Evolutionary conservation across 2,888 invertebrate species (phyloP).

Genomic region (Meliscaeva auricollis): DNA sequence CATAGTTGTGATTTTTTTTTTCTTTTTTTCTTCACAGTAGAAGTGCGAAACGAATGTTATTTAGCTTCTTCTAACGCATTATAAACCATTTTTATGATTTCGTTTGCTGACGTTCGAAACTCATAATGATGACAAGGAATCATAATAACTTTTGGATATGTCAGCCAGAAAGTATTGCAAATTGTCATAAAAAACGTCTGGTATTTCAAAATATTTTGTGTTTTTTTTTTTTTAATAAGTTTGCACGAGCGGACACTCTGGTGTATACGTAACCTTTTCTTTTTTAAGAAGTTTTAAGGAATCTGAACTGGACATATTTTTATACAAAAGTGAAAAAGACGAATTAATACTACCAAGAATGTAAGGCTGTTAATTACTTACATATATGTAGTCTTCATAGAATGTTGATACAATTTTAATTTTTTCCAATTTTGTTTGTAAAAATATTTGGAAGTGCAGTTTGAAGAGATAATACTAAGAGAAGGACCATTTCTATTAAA

Average conservation of each 20-base stretch:
- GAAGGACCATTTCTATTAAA: too few relatives aligned
- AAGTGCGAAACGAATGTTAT: neutral
- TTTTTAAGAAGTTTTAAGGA: neutral
- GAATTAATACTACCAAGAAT: too few relatives aligned
- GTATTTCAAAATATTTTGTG: neutral
- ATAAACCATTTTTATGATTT: conserved; percentile 29
- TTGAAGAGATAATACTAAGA: too few relatives aligned
- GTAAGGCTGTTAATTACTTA: too few relatives aligned
- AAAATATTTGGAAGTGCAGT: too few relatives aligned
- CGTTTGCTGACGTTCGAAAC: conserved; percentile 23
- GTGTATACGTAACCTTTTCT: conserved; percentile 47
- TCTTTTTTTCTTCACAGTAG: neutral
- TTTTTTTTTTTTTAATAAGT: conserved; percentile 2
- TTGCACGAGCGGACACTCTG: conserved; percentile 4
- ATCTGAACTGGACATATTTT: too few relatives aligned
- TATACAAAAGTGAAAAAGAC: too few relatives aligned
- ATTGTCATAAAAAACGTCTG: conserved; percentile 11
- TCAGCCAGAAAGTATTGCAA: conserved; percentile 15
- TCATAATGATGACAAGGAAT: conserved; percentile 24
- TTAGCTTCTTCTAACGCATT: neutral
- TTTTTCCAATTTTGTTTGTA: too few relatives aligned
- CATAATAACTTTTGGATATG: conserved; percentile 19
- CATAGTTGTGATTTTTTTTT: conserved; percentile 12
- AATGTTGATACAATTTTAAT: too few relatives aligned
- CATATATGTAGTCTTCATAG: too few relatives aligned